phyloP scores from a whole-genome alignment of 2,888 invertebrate genomes.

The Trichogramma dendrolimi region DNA sequence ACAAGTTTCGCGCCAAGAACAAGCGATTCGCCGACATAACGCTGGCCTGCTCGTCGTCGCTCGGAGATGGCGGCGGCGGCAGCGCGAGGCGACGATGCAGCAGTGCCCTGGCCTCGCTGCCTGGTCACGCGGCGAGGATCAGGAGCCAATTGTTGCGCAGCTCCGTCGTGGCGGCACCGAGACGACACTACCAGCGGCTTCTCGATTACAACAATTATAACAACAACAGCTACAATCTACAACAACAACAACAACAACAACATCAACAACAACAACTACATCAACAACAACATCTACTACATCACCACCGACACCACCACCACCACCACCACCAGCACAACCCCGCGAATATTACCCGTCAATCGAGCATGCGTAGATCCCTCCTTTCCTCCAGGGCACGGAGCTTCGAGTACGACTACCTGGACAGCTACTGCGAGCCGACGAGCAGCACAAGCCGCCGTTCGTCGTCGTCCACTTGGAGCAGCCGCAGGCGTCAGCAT shows the following conservation, averaged over 20 bases:
- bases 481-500: conserved; percentile 20
- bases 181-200: not conserved
- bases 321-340: too few relatives aligned
- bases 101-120: conserved; percentile 15
- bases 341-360: conserved; percentile 1
- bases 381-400: conserved; percentile 38
- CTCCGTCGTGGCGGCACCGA: conserved; percentile 6
- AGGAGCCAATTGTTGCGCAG: conserved; percentile 40
- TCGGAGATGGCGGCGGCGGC: not conserved
- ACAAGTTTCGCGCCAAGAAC: conserved; percentile 40
- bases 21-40: conserved; percentile 30
- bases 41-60: conserved; percentile 21
- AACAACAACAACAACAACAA: too few relatives aligned
- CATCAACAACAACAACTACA: not conserved
- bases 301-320: too few relatives aligned
- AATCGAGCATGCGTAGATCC: conserved; percentile 24
- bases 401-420: conserved; percentile 45
- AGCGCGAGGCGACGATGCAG: too few relatives aligned
- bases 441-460: conserved; percentile 1
- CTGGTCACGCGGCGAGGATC: conserved; percentile 26
- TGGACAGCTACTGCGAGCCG: conserved; percentile 19
- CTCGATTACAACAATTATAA: too few relatives aligned
- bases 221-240: too few relatives aligned
- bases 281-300: not conserved
- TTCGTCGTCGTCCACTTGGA: conserved; percentile 20